phyloP scores from a whole-genome alignment of 2,113 vertebrate genomes.

The Apeltes quadracus region DNA sequence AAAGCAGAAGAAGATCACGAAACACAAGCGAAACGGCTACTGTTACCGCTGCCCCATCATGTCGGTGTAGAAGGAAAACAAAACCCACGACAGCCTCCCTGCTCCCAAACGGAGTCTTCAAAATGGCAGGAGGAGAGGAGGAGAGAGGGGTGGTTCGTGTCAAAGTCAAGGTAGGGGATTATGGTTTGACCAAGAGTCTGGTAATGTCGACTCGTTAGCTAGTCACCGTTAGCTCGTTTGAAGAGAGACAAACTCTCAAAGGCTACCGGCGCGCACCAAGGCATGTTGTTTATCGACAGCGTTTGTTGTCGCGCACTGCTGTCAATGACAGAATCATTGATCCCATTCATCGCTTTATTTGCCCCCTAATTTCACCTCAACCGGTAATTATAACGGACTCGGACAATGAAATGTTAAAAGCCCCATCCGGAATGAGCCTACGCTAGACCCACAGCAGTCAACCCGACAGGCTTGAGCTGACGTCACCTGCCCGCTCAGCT shows the following conservation, averaged over 20 bases:
- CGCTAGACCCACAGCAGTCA: not conserved
- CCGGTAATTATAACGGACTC: not conserved
- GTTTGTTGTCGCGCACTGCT: not conserved
- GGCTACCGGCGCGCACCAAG: not conserved
- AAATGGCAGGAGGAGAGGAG: conserved; percentile 82
- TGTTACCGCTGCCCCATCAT: conserved; percentile 20
- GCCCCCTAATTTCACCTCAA: not conserved
- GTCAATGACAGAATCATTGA: not conserved
- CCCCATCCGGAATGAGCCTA: not conserved
- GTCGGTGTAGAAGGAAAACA: conserved; percentile 39
- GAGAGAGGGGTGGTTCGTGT: conserved; percentile 84
- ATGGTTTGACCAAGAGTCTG: not conserved
- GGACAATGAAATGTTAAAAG: rapidly evolving
- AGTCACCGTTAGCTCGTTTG: not conserved
- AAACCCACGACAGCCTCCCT: not conserved
- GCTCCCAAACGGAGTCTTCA: conserved; percentile 46
- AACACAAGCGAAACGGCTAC: not conserved
- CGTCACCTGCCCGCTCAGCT: conserved; percentile 39
- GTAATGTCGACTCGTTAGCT: conserved; percentile 24
- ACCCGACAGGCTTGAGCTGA: conserved; percentile 27
- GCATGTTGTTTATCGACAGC: not conserved
- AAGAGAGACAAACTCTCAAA: not conserved
- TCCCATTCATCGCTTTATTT: not conserved
- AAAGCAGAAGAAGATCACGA: conserved; percentile 36
- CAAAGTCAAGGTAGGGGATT: conserved; percentile 82